Evolutionary conservation across 2,113 vertebrate species (phyloP).

Genomic region (Pseudois nayaur): DNA sequence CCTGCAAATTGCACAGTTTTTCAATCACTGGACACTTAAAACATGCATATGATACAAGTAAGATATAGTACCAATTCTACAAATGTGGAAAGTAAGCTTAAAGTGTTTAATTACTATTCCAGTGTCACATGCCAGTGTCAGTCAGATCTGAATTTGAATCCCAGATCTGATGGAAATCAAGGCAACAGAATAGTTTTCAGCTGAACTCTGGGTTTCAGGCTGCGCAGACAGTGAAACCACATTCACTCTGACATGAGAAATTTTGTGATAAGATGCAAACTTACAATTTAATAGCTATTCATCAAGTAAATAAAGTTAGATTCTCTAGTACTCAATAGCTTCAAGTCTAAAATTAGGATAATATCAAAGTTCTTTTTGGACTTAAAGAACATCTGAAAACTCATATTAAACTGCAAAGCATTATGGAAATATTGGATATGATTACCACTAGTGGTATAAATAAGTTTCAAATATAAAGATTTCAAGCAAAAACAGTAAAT

Average conservation of each 20-base stretch:
- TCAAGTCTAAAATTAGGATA: neutral
- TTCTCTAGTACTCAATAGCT: neutral
- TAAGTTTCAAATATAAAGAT: neutral
- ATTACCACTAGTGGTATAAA: neutral
- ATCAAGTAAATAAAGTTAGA: neutral
- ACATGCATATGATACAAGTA: neutral
- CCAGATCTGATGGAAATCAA: neutral
- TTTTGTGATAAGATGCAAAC: neutral
- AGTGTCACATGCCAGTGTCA: neutral
- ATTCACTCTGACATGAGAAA: neutral
- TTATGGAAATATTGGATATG: neutral
- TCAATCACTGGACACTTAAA: neutral
- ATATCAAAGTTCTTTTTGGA: neutral
- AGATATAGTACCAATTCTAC: neutral
- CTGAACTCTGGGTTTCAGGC: neutral
- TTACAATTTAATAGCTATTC: neutral
- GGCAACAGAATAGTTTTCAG: neutral
- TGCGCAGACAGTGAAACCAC: neutral
- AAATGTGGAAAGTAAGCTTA: neutral
- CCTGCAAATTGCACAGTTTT: neutral
- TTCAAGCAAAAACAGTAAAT: constrained; percentile 7
- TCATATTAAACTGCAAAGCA: neutral
- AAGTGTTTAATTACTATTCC: neutral
- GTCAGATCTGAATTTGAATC: neutral
- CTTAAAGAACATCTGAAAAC: neutral